Conservation (phyloP, 2,888 invertebrate species). For the Leucania comma region DNA sequence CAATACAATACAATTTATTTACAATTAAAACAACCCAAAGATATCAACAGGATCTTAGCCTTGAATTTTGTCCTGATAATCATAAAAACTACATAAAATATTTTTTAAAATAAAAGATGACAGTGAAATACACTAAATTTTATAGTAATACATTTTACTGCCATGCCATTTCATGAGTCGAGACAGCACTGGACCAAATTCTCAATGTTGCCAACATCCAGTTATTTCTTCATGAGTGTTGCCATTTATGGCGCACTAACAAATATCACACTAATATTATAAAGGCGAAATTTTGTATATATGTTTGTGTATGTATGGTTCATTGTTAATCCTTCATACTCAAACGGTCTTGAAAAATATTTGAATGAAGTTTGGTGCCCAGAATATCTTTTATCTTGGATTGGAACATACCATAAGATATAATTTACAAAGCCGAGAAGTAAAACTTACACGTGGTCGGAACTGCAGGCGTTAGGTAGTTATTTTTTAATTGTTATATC, state of each 20-base stretch:
- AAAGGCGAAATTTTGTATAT: too few species aligned
- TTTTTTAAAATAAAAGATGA: slow-evolving; percentile 1
- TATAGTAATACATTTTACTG: neutral
- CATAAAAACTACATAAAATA: neutral
- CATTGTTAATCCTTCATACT: too few species aligned
- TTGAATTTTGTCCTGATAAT: neutral
- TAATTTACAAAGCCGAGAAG: too few species aligned
- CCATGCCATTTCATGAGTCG: slow-evolving; percentile 11
- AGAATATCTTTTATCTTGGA: too few species aligned
- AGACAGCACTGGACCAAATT: slow-evolving; percentile 27
- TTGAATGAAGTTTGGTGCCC: too few species aligned
- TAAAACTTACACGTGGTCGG: too few species aligned
- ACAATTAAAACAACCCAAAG: neutral
- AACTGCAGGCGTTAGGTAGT: too few species aligned
- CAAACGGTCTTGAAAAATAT: too few species aligned
- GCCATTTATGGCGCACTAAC: slow-evolving; percentile 56
- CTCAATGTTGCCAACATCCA: slow-evolving; percentile 41
- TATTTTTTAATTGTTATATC: too few species aligned
- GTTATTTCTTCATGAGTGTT: slow-evolving; percentile 51
- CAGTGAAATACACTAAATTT: too few species aligned
- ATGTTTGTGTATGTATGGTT: too few species aligned
- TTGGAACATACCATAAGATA: too few species aligned
- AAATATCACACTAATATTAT: slow-evolving; percentile 51
- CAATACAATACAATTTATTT: slow-evolving; percentile 7
- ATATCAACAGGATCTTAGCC: neutral